phyloP scores from a whole-genome alignment of 2,113 vertebrate species.

The Formicarius rufipectus region DNA sequence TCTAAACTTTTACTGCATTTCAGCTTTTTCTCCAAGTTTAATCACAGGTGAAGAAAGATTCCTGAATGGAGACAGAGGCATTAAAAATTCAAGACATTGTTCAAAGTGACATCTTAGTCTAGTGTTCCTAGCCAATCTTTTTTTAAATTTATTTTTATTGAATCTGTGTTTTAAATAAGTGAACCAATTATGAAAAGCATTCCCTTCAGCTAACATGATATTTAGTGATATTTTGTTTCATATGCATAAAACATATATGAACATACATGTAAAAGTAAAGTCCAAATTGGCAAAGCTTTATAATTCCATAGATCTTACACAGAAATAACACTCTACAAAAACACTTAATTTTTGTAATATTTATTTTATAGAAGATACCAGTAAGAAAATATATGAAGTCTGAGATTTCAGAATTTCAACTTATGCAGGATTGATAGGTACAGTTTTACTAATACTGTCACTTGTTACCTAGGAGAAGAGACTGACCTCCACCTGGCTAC shows the following conservation, averaged over 20 bases:
- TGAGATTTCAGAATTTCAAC: background rate
- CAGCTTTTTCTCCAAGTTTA: background rate
- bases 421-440: background rate
- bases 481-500: accelerated
- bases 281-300: background rate
- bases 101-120: background rate
- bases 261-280: background rate
- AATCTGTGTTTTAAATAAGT: background rate
- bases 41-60: background rate
- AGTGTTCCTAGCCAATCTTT: background rate
- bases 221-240: background rate
- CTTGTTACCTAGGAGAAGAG: background rate
- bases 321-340: background rate
- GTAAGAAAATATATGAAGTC: background rate
- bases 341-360: background rate
- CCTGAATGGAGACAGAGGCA: background rate
- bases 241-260: background rate
- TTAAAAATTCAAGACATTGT: background rate
- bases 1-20: background rate
- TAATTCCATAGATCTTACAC: background rate
- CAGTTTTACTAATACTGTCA: background rate
- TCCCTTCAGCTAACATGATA: background rate
- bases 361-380: background rate
- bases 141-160: background rate
- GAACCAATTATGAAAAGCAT: background rate